Base-by-base conservation (phyloP, 2,888 invertebrate genomes). In the Synergus itoensis region DNA sequence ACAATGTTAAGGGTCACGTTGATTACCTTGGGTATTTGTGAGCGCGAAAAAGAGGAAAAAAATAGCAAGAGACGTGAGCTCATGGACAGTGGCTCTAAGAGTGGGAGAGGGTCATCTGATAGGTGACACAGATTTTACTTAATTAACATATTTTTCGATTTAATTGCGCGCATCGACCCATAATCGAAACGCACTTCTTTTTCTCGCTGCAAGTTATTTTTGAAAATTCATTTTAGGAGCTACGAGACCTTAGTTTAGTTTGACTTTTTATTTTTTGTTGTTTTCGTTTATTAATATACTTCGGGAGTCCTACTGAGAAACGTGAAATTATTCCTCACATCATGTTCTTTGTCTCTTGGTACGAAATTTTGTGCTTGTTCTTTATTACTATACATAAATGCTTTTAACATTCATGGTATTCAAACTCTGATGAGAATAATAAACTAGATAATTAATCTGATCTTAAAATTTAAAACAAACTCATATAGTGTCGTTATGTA, bases 1-100 rank as follows among this genome's bases (percentile, higher is more conserved):
- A 73, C 73, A 73, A 57, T 73, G 73, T 73, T 73, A 73, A 73
- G 73, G 73, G 73, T 73, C 73, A 73, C 73, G 73, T 48, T 73
- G 73, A 73, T 73, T 73, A 53, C 73, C 73, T 73, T 73, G 73
- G 73, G 53, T 73, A 73, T 73, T 53, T 73, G 73, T 53, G 53
- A 40, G 73, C 36, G 48, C 53, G 53, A 53, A 53, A 67, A 16
- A 45, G 28, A 67, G 67, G 43, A 43, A 40, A 69, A 73, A 53
- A 73, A 73, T 73, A 36, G 62, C 62, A 62, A 18, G 69, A 69
- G 36, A 48, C 36, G 73, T 28, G 73, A 73, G 73, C 73, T 73
- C 73, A 48, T 36, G 73, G 16, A 53, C 73, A 48, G 53, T 21
- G 41, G 41, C 43, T 5, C 21, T 7, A 45, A 12, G 41, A 41